Base-by-base conservation (phyloP, 2,888 invertebrate species). In the Sceliomorpha sp. region DNA sequence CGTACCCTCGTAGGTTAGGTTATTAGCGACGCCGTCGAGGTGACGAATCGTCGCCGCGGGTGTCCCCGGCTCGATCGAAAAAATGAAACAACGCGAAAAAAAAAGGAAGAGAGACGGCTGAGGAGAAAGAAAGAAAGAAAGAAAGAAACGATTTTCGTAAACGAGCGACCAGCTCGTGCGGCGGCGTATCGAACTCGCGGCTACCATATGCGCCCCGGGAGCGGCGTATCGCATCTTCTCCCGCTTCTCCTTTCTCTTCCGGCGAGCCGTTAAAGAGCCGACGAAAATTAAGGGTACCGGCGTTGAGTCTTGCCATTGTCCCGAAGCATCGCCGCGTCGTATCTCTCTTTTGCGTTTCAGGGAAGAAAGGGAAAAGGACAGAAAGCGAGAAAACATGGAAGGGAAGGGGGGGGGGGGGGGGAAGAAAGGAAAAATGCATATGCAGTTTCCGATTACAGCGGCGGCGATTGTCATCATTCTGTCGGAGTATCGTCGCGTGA, bases 121-220 rank as follows among this genome's bases (percentile, higher is more conserved):
- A n/a, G n/a, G n/a, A n/a, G n/a, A n/a, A n/a, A n/a, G n/a, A n/a
- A n/a, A n/a, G n/a, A n/a, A 27, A 9, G 26, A 15, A 29, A 8
- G 36, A 56, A 67, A 73, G 71, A 73, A 75, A 68, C 63, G 73
- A 75, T 76, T 77, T 80, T 73, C 70, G 70, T 63, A 63, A 76
- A 74, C 48, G 68, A 44, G 27, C 13, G n/a, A 29, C 32, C 24
- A 20, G 27, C 44, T 44, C 59, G 53, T 31, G 55, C 47, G 26
- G 34, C 14, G 37, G 15, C 31, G 37, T 36, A n/a, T n/a, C n/a
- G n/a, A n/a, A n/a, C 34, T 51, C 60, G 51, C 76, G 77, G 78
- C 68, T 59, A 71, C 79, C 81, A 81, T 79, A 79, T 81, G 81
- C 48, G 58, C 51, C 44, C 4, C n/a, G n/a, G 6, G 44, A 15